Evolutionary conservation across 2,113 vertebrate species (phyloP), one percentile per base, ranked within the genome.

Genomic region (Pantherophis guttatus): DNA sequence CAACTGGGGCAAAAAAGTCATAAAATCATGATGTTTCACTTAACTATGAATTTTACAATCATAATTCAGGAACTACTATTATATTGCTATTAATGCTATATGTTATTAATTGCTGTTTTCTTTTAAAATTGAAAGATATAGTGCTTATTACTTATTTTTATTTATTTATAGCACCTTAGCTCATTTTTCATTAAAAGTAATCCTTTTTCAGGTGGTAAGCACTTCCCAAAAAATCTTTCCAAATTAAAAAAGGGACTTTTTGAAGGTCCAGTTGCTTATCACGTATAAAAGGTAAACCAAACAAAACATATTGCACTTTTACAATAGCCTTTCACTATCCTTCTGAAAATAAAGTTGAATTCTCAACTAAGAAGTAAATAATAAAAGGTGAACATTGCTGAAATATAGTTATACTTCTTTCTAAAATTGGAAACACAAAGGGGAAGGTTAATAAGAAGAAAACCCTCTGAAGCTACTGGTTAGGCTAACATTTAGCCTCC

Each of bases 341-440:
- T 58, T 91, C 52, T 0, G 21, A 94, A 88, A 44, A 85, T 91
- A 94, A 94, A 92, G 33, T 57, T 48, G 54, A 91, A 88, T 94
- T 96, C 90, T 94, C 90, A 59, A 70, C 53, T 92, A 58, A 39
- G 87, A 44, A 91, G 21, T 90, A 93, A 95, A 93, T 91, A 90
- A 94, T 90, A 95, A 87, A 62, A 93, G 90, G 85, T 59, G 90
- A 81, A 91, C 54, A 59, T 92, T 94, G 19, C 85, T 91, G 93
- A 91, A 94, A 89, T 54, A 58, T 0, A 0, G 7, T 94, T 96
- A 87, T 93, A 53, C 92, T 94, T 24, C 88, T 86, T 57, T 94
- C 93, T 96, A 88, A 94, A 96, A 89, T 93, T 95, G 93, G 95
- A 96, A 95, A 95, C 92, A 39, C 62, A 81, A 93, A 96, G 94